Percentiles rank a stretch among this genome's conserved stretches.
These are phyloP conservation scores for Calliphora vomitoria DNA, from an alignment of 2,888 invertebrate species.

Conservation along the genomic window DNA sequence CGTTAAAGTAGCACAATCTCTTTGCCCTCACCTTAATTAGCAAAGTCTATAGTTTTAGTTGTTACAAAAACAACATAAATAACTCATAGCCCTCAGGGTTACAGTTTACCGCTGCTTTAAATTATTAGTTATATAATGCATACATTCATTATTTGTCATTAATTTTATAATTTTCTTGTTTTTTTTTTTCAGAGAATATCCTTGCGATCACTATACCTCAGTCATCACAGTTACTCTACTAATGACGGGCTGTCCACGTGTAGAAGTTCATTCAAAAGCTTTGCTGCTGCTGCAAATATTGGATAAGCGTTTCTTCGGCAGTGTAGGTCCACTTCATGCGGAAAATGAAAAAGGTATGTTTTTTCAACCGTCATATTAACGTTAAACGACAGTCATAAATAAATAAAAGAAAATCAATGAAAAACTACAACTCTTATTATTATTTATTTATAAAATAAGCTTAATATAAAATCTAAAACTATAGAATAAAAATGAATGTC, in stretches of 20 bases:
- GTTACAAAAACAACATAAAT: too few relatives aligned
- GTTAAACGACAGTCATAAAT: background rate
- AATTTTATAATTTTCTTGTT: background rate
- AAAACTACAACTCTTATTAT: background rate
- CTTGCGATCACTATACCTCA: conserved; percentile 98
- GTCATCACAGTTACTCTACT: conserved; percentile 98
- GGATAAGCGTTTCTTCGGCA: conserved; percentile 97
- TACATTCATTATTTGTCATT: background rate
- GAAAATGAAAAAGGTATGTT: conserved; percentile 90
- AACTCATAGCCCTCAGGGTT: too few relatives aligned
- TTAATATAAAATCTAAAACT: too few relatives aligned
- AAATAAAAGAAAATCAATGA: conserved; percentile 7
- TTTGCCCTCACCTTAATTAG: too few relatives aligned
- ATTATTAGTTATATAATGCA: too few relatives aligned
- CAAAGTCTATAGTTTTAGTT: too few relatives aligned
- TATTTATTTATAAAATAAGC: too few relatives aligned
- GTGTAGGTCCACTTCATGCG: conserved; percentile 88
- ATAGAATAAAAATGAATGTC: too few relatives aligned
- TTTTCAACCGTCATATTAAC: conserved; percentile 61
- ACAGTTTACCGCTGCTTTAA: too few relatives aligned
- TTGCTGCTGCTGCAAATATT: conserved; percentile 96
- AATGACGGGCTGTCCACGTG: conserved; percentile 97
- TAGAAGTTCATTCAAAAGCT: conserved; percentile 96
- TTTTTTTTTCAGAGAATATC: conserved; percentile 92
- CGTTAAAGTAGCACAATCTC: too few relatives aligned